These are phyloP conservation scores for Xestia xanthographa DNA, from an alignment of 2,888 invertebrate species.

Conservation along the genomic window DNA sequence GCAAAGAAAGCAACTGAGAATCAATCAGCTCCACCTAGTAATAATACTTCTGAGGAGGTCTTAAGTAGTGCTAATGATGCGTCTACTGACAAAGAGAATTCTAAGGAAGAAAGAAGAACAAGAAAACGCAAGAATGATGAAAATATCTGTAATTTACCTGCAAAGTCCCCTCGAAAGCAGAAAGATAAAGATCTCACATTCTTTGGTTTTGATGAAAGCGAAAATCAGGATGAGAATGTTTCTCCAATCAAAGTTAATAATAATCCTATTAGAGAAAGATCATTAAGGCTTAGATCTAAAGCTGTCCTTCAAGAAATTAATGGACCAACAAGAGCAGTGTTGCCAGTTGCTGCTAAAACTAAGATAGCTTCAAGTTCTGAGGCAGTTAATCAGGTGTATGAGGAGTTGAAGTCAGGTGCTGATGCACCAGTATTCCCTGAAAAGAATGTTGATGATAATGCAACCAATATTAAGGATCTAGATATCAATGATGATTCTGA, in stretches of 20 bases:
- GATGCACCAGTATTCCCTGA: constrained; percentile 79
- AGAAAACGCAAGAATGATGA: constrained; percentile 67
- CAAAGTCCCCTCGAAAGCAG: constrained; percentile 66
- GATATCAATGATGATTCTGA: constrained; percentile 73
- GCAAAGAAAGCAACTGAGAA: constrained; percentile 24
- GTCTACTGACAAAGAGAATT: constrained; percentile 69
- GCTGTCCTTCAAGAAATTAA: constrained; percentile 82
- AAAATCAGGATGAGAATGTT: constrained; percentile 82
- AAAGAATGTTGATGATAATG: constrained; percentile 66
- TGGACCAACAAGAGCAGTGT: constrained; percentile 75
- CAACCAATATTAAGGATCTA: constrained; percentile 69
- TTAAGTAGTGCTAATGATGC: constrained; percentile 60
- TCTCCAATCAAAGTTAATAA: constrained; percentile 77
- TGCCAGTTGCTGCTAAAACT: constrained; percentile 77
- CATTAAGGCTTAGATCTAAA: constrained; percentile 74
- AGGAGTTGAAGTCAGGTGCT: constrained; percentile 77
- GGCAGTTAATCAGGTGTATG: constrained; percentile 77
- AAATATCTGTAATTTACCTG: constrained; percentile 57
- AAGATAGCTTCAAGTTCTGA: constrained; percentile 75
- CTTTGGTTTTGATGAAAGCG: constrained; percentile 88
- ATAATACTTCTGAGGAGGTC: constrained; percentile 60
- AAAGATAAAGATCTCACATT: constrained; percentile 78
- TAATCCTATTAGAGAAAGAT: constrained; percentile 66
- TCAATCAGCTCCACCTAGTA: constrained; percentile 60
- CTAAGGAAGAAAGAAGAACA: constrained; percentile 54